These are phyloP conservation scores for Eupsittula cactorum DNA, from an alignment of 2,113 vertebrate species.

Conservation along the genomic window DNA sequence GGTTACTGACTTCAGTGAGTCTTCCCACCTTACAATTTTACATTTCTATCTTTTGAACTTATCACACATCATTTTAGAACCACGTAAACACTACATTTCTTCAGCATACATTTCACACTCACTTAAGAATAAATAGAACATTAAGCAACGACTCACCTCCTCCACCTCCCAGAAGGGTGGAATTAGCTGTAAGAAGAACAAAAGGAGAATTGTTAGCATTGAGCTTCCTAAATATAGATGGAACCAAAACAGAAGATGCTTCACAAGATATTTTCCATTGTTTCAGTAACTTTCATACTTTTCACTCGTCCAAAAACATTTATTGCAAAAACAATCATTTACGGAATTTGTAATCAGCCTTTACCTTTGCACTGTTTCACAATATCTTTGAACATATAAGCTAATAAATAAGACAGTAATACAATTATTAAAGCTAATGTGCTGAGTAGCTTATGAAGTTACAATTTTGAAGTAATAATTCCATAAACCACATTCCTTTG, in stretches of 20 bases:
- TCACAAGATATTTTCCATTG: neutral
- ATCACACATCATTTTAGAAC: neutral
- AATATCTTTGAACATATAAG: neutral
- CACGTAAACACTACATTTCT: neutral
- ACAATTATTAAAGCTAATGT: neutral
- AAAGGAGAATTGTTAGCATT: conserved; percentile 50
- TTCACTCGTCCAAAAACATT: neutral
- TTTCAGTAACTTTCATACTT: neutral
- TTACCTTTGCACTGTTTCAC: neutral
- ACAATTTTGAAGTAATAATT: neutral
- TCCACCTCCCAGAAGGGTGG: conserved; percentile 95
- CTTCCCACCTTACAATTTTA: neutral
- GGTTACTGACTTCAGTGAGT: fast-evolving
- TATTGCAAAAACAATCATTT: neutral
- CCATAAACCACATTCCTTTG: neutral
- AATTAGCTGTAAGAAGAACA: conserved; percentile 86
- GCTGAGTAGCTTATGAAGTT: neutral
- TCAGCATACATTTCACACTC: neutral
- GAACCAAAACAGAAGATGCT: neutral
- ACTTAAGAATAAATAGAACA: neutral
- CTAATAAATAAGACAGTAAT: neutral
- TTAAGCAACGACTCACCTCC: conserved; percentile 86
- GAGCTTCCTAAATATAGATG: neutral
- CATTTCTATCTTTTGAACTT: neutral
- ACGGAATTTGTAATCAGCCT: neutral